These are phyloP conservation scores for Otolemur crassicaudatus DNA, from an alignment of 2,797 vertebrate genomes.

Conservation along the genomic window DNA sequence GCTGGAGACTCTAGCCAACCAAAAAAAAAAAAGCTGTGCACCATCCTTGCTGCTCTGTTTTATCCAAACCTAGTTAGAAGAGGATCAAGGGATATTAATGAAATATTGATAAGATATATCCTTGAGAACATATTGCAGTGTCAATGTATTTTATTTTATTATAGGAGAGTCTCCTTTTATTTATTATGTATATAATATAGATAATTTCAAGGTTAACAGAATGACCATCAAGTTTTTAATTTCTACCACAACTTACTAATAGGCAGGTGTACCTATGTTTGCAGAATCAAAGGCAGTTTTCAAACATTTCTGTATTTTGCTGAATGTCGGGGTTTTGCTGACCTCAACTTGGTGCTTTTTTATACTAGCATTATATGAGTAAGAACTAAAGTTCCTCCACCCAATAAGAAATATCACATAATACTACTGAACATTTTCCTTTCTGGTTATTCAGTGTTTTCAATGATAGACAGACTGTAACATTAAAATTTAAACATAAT, in stretches of 20 bases:
- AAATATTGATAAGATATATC: background rate
- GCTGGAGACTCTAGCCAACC: background rate
- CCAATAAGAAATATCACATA: background rate
- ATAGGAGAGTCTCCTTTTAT: accelerated
- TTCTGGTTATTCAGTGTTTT: background rate
- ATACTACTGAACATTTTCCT: background rate
- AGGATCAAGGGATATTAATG: background rate
- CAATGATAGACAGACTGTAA: background rate
- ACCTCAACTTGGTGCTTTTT: accelerated
- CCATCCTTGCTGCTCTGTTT: background rate
- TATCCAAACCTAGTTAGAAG: background rate
- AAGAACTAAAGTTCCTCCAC: background rate
- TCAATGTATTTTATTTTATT: accelerated
- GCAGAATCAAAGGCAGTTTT: background rate
- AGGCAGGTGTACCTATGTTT: accelerated
- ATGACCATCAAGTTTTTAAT: background rate
- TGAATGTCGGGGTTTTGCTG: background rate
- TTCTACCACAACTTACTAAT: background rate
- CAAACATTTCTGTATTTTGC: background rate
- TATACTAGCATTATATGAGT: background rate
- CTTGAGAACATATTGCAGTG: accelerated
- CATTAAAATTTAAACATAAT: slow-evolving; percentile 40
- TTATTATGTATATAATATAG: too few species aligned
- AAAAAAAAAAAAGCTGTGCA: background rate
- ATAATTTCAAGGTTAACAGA: background rate